These are phyloP conservation scores for Otocyon megalotis DNA, from an alignment of 2,113 vertebrate species.

Conservation along the genomic window DNA sequence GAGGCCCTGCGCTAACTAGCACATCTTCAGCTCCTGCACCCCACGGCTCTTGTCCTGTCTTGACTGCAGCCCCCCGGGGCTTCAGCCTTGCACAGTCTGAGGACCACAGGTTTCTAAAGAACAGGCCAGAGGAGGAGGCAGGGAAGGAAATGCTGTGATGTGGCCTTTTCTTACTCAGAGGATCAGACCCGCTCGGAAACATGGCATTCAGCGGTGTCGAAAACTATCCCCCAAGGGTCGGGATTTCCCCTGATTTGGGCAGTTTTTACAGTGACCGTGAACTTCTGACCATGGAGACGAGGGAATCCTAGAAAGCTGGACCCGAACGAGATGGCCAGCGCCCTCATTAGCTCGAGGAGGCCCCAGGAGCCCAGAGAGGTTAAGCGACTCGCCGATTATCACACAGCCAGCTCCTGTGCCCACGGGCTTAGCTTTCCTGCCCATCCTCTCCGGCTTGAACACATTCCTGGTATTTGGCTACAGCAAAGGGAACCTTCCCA, in stretches of 20 bases:
- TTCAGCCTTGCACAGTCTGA: neutral
- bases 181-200: neutral
- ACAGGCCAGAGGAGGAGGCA: neutral
- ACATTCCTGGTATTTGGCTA: constrained; percentile 67
- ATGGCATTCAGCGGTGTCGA: rapidly evolving
- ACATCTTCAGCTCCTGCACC: neutral
- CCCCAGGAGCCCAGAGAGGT: neutral
- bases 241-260: neutral
- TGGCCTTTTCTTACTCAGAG: neutral
- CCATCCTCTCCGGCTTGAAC: constrained; percentile 73
- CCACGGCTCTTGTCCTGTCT: rapidly evolving
- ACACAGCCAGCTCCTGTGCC: rapidly evolving
- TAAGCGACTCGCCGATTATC: neutral
- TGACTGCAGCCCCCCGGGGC: neutral
- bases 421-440: neutral
- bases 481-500: constrained; percentile 56
- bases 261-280: neutral
- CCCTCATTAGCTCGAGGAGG: neutral
- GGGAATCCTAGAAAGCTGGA: neutral
- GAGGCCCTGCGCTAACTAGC: neutral
- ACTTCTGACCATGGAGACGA: neutral
- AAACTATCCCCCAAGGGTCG: neutral
- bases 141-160: neutral
- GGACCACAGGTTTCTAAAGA: neutral
- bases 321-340: neutral